Conservation (phyloP, 1,140 invertebrate genomes). For the Heterodera schachtii region DNA sequence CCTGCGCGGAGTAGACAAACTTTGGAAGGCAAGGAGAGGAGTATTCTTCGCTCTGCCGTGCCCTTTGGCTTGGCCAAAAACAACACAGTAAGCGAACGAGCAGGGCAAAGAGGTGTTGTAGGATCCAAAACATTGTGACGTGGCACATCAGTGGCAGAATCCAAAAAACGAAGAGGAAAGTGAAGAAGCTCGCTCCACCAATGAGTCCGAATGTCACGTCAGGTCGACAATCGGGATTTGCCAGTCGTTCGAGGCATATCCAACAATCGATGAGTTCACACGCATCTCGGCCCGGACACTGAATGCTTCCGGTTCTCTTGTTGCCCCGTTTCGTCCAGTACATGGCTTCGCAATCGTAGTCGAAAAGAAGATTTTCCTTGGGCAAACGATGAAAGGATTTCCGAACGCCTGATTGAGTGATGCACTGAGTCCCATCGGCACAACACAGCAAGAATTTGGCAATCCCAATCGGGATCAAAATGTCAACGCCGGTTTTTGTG, state of each 20-base stretch:
- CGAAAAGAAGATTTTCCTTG: too few relatives aligned
- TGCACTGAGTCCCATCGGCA: background rate
- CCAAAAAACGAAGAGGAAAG: background rate
- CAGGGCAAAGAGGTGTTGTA: background rate
- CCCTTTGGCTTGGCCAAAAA: background rate
- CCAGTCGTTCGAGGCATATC: background rate
- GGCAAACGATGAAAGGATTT: too few relatives aligned
- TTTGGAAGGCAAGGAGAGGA: background rate
- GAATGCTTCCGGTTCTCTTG: background rate
- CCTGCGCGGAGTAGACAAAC: background rate
- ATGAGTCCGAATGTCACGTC: background rate
- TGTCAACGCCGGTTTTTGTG: background rate
- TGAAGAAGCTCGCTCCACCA: background rate
- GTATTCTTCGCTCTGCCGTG: background rate
- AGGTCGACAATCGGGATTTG: background rate
- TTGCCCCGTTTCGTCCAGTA: background rate
- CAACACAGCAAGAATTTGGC: background rate
- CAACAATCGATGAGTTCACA: background rate
- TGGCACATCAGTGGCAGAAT: background rate
- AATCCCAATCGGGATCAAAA: background rate
- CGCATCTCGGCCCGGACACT: background rate
- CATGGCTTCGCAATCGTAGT: too few relatives aligned
- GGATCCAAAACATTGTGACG: background rate
- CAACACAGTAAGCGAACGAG: background rate
- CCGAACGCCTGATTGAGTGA: background rate